These are phyloP conservation scores for Plutomurus gul DNA, from an alignment of 1,140 invertebrate species.

Conservation along the genomic window DNA sequence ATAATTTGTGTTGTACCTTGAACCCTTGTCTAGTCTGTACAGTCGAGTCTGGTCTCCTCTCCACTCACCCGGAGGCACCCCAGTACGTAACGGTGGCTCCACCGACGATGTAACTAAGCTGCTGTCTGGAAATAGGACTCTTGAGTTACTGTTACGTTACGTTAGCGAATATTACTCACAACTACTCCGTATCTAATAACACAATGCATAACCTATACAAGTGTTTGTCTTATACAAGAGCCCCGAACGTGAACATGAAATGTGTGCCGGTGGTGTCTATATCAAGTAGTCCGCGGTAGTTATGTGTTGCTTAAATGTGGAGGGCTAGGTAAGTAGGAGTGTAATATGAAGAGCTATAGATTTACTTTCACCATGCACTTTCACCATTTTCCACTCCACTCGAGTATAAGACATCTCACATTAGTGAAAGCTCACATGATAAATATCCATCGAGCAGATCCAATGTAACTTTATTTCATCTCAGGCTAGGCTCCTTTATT, in stretches of 20 bases:
- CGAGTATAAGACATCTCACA: background rate
- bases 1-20: conserved; percentile 29
- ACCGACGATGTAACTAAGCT: background rate
- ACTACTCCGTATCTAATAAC: background rate
- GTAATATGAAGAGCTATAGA: conserved; percentile 15
- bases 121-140: background rate
- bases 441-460: conserved; percentile 17
- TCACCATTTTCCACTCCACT: background rate
- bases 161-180: background rate
- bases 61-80: background rate
- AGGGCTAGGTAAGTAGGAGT: background rate
- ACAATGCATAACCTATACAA: too few species aligned
- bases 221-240: too few species aligned
- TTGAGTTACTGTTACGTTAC: background rate
- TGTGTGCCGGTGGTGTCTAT: background rate
- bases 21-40: background rate
- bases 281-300: background rate
- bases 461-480: conserved; percentile 13
- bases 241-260: too few species aligned
- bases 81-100: background rate
- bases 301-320: background rate
- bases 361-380: conserved; percentile 27
- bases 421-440: conserved; percentile 24
- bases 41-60: background rate
- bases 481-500: too few species aligned